Evolutionary conservation across 2,797 vertebrate species (phyloP).

Genomic region (Cossypha caffra): DNA sequence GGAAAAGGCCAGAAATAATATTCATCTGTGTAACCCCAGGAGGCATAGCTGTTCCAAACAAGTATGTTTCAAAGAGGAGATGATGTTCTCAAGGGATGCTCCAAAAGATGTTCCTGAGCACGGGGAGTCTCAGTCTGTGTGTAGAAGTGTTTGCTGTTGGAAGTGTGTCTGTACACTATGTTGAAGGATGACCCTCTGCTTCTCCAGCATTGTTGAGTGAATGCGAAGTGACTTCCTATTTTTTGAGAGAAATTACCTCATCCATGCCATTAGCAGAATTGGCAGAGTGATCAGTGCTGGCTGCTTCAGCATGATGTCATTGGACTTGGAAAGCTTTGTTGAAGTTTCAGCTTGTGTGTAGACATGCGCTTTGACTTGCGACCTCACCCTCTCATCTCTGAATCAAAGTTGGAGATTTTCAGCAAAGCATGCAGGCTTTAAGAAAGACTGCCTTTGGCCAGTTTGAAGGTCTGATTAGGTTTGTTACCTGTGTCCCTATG

Average conservation of each 20-base stretch:
- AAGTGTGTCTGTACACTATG: rapidly evolving
- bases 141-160: background rate
- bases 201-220: background rate
- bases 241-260: background rate
- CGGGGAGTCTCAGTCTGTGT: rapidly evolving
- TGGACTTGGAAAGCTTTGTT: background rate
- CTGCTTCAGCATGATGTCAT: background rate
- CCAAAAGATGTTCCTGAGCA: background rate
- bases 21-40: background rate
- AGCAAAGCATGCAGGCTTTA: rapidly evolving
- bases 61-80: background rate
- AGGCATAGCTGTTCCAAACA: background rate
- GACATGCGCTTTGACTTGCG: rapidly evolving
- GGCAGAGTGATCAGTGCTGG: background rate
- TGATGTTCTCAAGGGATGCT: background rate
- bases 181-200: background rate
- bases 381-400: background rate
- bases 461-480: background rate
- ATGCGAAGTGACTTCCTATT: background rate
- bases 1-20: background rate
- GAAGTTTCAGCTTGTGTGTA: background rate
- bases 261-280: background rate
- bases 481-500: background rate
- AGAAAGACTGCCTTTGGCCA: background rate
- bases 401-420: background rate